Evolutionary conservation across 2,888 invertebrate species (phyloP).

Genomic region (Eupeodes latifasciatus): DNA sequence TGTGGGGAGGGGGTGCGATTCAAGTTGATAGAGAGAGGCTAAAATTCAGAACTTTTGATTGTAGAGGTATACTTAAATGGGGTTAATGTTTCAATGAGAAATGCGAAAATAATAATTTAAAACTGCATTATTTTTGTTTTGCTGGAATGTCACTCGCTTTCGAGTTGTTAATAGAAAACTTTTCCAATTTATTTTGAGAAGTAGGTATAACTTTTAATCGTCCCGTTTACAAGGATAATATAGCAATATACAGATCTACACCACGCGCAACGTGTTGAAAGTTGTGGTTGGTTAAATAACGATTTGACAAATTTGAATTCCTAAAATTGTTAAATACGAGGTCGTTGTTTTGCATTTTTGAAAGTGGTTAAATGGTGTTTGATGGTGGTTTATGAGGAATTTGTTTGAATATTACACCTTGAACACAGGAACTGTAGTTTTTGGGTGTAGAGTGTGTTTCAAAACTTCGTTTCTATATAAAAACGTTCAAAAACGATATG

Average conservation of each 20-base stretch:
- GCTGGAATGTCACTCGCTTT: neutral
- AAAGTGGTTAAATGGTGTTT: no score
- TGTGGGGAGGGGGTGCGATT: neutral
- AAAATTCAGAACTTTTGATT: conserved; percentile 14
- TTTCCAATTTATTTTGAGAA: conserved; percentile 1
- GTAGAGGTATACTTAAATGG: conserved; percentile 3
- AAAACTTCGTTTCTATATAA: no score
- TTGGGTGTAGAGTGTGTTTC: no score
- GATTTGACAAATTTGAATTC: neutral
- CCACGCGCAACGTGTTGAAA: neutral
- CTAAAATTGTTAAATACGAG: neutral
- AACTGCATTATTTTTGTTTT: conserved; percentile 9
- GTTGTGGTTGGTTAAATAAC: neutral
- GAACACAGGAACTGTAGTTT: no score
- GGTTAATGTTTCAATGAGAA: conserved; percentile 14
- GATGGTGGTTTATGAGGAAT: no score
- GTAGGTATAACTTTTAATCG: neutral
- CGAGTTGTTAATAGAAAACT: conserved; percentile 17
- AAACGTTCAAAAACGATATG: no score
- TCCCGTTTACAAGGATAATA: neutral
- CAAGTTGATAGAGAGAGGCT: neutral
- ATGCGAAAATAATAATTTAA: conserved; percentile 14
- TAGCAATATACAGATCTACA: neutral
- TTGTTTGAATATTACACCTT: no score
- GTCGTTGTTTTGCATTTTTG: no score